These are phyloP conservation scores for Falco biarmicus DNA, from an alignment of 2,797 vertebrate species.

Conservation along the genomic window DNA sequence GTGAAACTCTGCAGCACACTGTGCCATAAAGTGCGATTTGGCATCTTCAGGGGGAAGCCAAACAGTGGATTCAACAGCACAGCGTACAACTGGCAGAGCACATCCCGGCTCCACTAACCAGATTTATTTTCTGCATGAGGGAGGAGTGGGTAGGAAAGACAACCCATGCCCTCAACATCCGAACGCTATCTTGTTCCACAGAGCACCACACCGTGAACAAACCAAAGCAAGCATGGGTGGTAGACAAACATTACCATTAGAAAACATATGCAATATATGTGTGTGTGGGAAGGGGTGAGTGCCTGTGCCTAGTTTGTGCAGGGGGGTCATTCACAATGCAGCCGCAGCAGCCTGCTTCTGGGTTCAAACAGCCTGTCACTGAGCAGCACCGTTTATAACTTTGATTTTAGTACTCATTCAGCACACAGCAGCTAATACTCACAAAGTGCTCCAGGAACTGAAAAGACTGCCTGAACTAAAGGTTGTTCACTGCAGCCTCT, in stretches of 20 bases:
- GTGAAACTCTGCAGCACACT: conserved; percentile 35
- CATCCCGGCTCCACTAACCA: conserved; percentile 3
- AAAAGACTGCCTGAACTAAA: conserved; percentile 44
- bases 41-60: conserved; percentile 5
- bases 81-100: conserved; percentile 7
- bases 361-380: conserved; percentile 17
- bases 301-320: not conserved
- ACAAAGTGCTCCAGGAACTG: not conserved
- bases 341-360: conserved; percentile 1
- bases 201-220: conserved; percentile 69
- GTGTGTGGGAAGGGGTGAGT: not conserved
- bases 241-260: conserved; percentile 78
- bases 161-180: conserved; percentile 78
- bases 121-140: conserved; percentile 36
- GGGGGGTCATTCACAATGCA: not conserved
- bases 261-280: conserved; percentile 45
- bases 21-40: conserved; percentile 47
- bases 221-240: conserved; percentile 65
- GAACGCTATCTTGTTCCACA: conserved; percentile 80
- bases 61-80: conserved; percentile 41
- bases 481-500: not conserved
- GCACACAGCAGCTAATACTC: not conserved
- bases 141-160: conserved; percentile 60
- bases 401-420: conserved; percentile 18
- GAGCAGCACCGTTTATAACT: not conserved